Base-by-base conservation (phyloP, 2,888 invertebrate species). In the Parnassius mnemosyne region DNA sequence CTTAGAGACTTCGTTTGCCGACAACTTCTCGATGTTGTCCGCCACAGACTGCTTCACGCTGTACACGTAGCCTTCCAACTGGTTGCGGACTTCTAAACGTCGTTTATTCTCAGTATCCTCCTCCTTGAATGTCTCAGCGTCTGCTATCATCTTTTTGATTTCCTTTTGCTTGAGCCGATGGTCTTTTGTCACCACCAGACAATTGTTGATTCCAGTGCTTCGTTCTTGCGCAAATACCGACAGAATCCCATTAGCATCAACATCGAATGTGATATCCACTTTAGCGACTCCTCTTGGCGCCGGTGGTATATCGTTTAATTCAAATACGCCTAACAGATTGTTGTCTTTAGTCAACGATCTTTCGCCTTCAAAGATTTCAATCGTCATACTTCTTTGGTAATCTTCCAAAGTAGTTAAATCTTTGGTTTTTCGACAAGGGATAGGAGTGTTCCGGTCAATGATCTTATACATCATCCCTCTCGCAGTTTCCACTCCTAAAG, bases 361-460 rank as follows among this genome's bases (percentile, higher is more conserved):
- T 68, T 89, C 88, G 0, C 88, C 88, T 73, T 89, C 87, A 46
- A 81, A 88, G 10, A 89, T 74, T 66, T 87, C 85, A 41, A 89
- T 87, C 0, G 83, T 83, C 83, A 88, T 84, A 11, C 73, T 71
- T 34, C 67, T 78, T 70, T 87, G 87, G 61, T 86, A 78, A 60
- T 88, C 86, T n/a, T 84, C 82, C 62, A 81, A 57, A 0, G 88
- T 87, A 0, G 86, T 84, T 1, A 88, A 67, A 57, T 85, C 85
- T 80, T 80, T 85, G 57, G 81, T 82, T 5, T 66, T 70, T 2
- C 73, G 74, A 60, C 87, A 87, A 13, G 88, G 88, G 56, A 87
- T 83, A 0, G 79, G 71, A 1, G 84, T 86, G 60, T 87, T 87
- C 13, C 77, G 71, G 54, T 85, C 81, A n/a, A 87, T 73, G 0